Evolutionary conservation across 1,140 invertebrate genomes (phyloP), one percentile per base, ranked within the genome.

Genomic region (Lysiphlebus fabarum): DNA sequence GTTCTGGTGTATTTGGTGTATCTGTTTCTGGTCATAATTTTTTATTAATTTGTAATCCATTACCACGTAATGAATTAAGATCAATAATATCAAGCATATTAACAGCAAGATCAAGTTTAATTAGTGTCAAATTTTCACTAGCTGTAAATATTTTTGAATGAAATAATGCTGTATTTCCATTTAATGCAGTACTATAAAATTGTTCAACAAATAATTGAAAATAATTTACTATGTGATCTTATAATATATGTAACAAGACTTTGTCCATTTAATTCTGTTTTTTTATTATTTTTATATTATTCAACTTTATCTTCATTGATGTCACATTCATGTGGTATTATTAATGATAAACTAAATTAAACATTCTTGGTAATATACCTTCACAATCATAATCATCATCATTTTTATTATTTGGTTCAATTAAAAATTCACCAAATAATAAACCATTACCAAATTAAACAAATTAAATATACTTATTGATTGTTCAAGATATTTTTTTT

Each of bases 101-200:
- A 7, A 99, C 84, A 3, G 92, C 89, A 0, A 99, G 90, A 73
- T 99, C 95, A 41, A 99, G 79, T 75, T 99, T 99, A 45, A 92
- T 89, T 0, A 93, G 90, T 1, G 88, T 88, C 93, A 94, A 98
- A 73, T 96, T 91, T 64, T 92, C 87, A 38, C 88, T 87, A 42
- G 97, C 82, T 5, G 89, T 95, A 73, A 97, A 98, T 74, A 97
- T 97, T 70, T 95, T 95, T 47, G 98, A 74, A 71, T 98, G 95
- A 26, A 99, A 86, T 62, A 96, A 74, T n/a, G 85, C 88, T 11
- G 92, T 92, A 70, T 91, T 93, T 53, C 83, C 85, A 65, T 95
- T 90, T 11, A 95, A 80, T 6, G 95, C 94, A 17, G 91, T 85
- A 70, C 93, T 96, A 73, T 89, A 96, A 78, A 95, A 97, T 73